Evolutionary conservation across 2,888 invertebrate genomes (phyloP), one percentile per base, ranked within the genome.

Genomic region (Hirtodrosophila cameraria): DNA sequence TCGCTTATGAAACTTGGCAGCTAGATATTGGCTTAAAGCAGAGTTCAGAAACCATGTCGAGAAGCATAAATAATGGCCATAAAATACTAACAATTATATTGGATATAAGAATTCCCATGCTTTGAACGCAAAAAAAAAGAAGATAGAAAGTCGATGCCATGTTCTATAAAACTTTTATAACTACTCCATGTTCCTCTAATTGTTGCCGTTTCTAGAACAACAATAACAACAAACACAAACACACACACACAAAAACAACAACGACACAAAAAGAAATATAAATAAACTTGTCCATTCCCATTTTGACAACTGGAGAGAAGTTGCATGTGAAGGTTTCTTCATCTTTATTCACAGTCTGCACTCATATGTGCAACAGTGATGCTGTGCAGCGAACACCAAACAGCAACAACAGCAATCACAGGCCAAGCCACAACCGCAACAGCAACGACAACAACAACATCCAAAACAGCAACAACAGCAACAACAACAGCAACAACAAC

Each of bases 171-270:
- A 31, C 55, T 41, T 53, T 73, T 52, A 49, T 41, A 58, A 63
- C 63, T 64, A 42, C n/a, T n/a, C n/a, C 70, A 43, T 82, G 82
- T 65, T 73, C 38, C 46, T 54, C 75, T 79, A 79, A 79, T 85
- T 85, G 78, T 74, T 78, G 59, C 55, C 60, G 52, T 74, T 60
- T 48, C 15, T 30, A 58, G 45, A 41, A 23, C 48, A 49, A 31
- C 55, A 55, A 11, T 39, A 55, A 39, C 54, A 58, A 25, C 57
- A 45, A n/a, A n/a, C n/a, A n/a, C n/a, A n/a, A n/a, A n/a, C n/a
- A n/a, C n/a, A n/a, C n/a, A n/a, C n/a, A n/a, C n/a, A 52, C 67
- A 49, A 38, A 31, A 63, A 46, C 57, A 54, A 28, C 46, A 53
- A 33, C 48, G 25, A 3, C 5, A 35, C n/a, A 45, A 31, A 43